Base-by-base conservation (phyloP, 2,888 invertebrate genomes). In the Cantharis rustica region DNA sequence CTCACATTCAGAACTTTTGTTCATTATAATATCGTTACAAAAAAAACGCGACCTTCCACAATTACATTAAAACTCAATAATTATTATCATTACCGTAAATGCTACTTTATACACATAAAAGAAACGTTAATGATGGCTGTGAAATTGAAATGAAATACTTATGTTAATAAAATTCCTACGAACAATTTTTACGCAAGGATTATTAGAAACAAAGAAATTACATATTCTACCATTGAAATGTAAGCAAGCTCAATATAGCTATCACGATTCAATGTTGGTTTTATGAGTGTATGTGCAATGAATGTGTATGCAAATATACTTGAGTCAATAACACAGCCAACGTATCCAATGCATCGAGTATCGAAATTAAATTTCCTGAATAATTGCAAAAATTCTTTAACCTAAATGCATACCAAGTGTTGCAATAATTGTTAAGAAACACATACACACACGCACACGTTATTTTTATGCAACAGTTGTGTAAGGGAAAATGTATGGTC, bases 201-300 rank as follows among this genome's bases (percentile, higher is more conserved):
- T 72, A 15, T 20, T 66, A 61, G 72, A 72, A 68, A 72, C 72
- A 72, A 72, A 72, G 72, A 72, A 72, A 72, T 72, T 72, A 66
- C 47, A 68, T 47, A 68, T 72, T 66, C 66, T 47, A 64, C 68
- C 26, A 61, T 61, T 78, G 73, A 78, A 79, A 79, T 78, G 78
- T 78, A 72, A 66, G 64, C 64, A 66, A 23, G 64, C 23, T 66
- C 64, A 66, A 66, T 66, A n/a, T 47, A 66, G 23, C 64, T 66
- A 66, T 66, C 64, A 20, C 64, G 64, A 66, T 20, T 66, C 13
- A 20, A 64, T 66, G 64, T 66, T 66, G 16, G 64, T 17, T 23
- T 66, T 66, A 20, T 63, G 17, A 17, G n/a, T 20, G 13, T n/a
- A 17, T 66, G 20, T 66, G 64, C 64, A 20, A 23, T 16, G 64